Base-by-base conservation (phyloP, 2,797 vertebrate genomes). In the Chelmon rostratus region DNA sequence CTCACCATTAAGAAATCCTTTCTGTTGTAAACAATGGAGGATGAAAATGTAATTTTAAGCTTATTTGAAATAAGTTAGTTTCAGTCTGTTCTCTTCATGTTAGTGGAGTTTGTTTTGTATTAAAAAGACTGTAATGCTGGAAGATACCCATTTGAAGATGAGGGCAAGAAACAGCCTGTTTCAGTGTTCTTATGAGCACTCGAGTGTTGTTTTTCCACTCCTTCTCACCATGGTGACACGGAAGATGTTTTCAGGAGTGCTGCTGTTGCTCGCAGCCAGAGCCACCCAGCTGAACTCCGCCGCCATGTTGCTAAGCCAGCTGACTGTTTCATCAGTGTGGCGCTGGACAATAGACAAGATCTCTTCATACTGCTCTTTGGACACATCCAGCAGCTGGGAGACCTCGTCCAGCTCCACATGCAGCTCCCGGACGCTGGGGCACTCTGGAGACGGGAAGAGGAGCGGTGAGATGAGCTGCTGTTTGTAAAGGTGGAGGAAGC, bases 261-360 rank as follows among this genome's bases (percentile, higher is more conserved):
- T 91, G 58, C 82, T 89, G 79, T 95, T 94, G 87, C 56, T 67
- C 68, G 88, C 93, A 67, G 96, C 87, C 74, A 95, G 95, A 8
- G 95, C 93, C 88, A 99, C 97, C 98, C 97, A 98, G 80, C 95
- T 94, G 81, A 97, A 98, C 15, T 96, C 92, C 9, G 95, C 82
- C 0, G 94, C 96, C 97, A 98, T 97, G 93, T 93, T 94, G 84
- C 91, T 93, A 76, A 98, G 83, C 93, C 97, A 93, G 86, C 83
- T 90, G 19, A 93, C 78, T 0, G 96, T 97, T 52, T 98, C 96
- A 21, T 97, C 95, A 0, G 96, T 92, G 81, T 99, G 97, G 53
- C 63, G 95, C 79, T 93, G 95, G 62, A 96, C 93, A 21, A 98
- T 95, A 21, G 94, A 95, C 83, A 97, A 86, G 69, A 98, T 94